phyloP scores from a whole-genome alignment of 2,888 invertebrate genomes.

The Serripes groenlandicus region DNA sequence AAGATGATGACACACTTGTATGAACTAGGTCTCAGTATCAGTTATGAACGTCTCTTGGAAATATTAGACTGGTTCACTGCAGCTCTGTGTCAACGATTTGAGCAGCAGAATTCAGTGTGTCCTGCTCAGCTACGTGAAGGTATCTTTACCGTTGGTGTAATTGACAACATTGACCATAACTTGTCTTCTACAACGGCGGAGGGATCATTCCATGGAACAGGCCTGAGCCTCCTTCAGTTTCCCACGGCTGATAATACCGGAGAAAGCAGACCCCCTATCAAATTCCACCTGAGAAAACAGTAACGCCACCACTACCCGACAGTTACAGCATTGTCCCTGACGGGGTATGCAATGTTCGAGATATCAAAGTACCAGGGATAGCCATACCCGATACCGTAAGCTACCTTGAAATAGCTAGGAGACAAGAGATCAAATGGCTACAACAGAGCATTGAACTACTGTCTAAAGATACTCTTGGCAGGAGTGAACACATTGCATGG shows the following conservation, averaged over 20 bases:
- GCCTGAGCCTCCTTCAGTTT: constrained; percentile 57
- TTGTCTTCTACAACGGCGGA: constrained; percentile 56
- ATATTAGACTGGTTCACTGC: background rate
- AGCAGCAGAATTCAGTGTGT: constrained; percentile 48
- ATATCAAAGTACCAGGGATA: background rate
- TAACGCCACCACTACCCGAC: background rate
- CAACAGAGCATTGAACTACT: background rate
- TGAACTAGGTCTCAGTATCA: constrained; percentile 53
- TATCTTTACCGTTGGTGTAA: constrained; percentile 60
- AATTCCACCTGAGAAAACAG: no score
- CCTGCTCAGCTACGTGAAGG: constrained; percentile 37
- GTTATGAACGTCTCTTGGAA: constrained; percentile 55
- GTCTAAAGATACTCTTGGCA: background rate
- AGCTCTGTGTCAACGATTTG: background rate
- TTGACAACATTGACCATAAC: constrained; percentile 69
- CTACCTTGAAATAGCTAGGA: constrained; percentile 2
- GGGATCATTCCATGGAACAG: constrained; percentile 64
- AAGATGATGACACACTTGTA: constrained; percentile 51
- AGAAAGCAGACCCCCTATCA: background rate
- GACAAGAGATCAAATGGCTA: background rate
- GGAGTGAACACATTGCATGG: constrained; percentile 32
- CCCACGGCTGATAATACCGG: background rate
- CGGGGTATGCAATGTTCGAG: background rate
- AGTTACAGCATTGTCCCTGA: background rate
- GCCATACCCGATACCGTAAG: background rate